Evolutionary conservation across 1,140 invertebrate species (phyloP).

Genomic region (Pygmarrhopalites habei): DNA sequence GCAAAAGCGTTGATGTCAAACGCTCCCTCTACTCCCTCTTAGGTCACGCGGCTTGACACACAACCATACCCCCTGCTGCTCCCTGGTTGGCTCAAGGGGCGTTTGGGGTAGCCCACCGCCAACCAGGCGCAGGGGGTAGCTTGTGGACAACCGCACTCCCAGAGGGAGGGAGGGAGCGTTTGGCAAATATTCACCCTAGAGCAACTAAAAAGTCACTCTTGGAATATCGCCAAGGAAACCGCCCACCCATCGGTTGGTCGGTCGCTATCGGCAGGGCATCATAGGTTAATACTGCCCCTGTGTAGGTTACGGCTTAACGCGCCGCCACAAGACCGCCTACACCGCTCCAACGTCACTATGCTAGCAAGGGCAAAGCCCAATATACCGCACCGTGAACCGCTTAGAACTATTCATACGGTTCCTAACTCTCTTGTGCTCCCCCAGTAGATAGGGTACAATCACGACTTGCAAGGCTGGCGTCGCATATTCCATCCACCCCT

Average conservation of each 20-base stretch:
- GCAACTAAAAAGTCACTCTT: slow-evolving; percentile 13
- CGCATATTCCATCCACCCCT: slow-evolving; percentile 7
- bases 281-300: slow-evolving; percentile 3
- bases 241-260: slow-evolving; percentile 11
- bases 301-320: slow-evolving; percentile 8
- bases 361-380: slow-evolving; percentile 12
- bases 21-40: too few species aligned
- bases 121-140: too few species aligned
- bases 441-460: slow-evolving; percentile 7
- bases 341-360: slow-evolving; percentile 7
- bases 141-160: too few species aligned
- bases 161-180: slow-evolving; percentile 11
- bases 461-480: slow-evolving; percentile 12
- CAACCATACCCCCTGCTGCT: too few species aligned
- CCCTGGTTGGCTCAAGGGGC: too few species aligned
- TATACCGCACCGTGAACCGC: slow-evolving; percentile 12
- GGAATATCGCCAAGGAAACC: slow-evolving; percentile 1
- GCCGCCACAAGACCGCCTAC: slow-evolving; percentile 10
- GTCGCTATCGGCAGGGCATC: slow-evolving; percentile 8
- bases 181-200: slow-evolving; percentile 13
- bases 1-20: too few species aligned
- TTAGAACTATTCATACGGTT: too few species aligned
- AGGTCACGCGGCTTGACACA: too few species aligned
- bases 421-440: slow-evolving; percentile 7
- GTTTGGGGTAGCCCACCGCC: too few species aligned